Conservation (phyloP, 2,797 vertebrate species). For the Myoxocephalus aenaeus region DNA sequence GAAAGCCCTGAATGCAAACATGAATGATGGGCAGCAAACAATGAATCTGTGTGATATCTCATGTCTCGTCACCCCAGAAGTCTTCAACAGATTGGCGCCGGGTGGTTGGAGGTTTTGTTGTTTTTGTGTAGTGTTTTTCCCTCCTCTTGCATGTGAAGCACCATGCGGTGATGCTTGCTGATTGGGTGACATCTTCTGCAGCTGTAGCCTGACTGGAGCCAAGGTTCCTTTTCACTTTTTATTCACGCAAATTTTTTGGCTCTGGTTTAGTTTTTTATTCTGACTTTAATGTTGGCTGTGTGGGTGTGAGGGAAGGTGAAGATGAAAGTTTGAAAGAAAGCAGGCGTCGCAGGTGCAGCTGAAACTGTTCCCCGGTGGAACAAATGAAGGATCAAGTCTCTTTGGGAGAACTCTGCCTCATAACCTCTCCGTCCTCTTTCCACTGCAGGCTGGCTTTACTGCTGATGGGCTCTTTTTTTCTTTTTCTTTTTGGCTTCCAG, state of each 20-base stretch:
- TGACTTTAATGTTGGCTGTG: not conserved
- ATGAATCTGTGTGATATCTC: slow-evolving; percentile 44
- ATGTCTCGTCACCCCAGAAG: slow-evolving; percentile 37
- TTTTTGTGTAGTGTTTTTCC: not conserved
- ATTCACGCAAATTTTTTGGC: not conserved
- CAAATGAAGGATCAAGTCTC: slow-evolving; percentile 3
- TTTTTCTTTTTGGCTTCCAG: slow-evolving; percentile 7
- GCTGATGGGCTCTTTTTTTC: slow-evolving; percentile 30
- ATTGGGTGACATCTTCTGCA: slow-evolving; percentile 32
- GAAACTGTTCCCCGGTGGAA: slow-evolving; percentile 3
- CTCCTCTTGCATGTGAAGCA: slow-evolving; percentile 21
- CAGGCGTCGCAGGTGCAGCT: slow-evolving; percentile 9
- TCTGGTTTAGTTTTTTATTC: not conserved
- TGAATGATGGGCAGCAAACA: slow-evolving; percentile 48
- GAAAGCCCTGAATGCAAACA: slow-evolving; percentile 33
- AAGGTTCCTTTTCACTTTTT: not conserved
- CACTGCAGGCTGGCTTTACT: slow-evolving; percentile 7
- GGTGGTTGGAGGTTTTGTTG: slow-evolving; percentile 26
- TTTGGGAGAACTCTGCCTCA: slow-evolving; percentile 12
- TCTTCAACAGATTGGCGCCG: slow-evolving; percentile 36
- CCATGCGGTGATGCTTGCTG: slow-evolving; percentile 29
- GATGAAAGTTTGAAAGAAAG: not conserved
- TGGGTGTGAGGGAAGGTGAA: slow-evolving; percentile 6
- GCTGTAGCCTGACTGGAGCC: slow-evolving; percentile 34
- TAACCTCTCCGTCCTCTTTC: slow-evolving; percentile 18